phyloP scores from a whole-genome alignment of 2,888 invertebrate species.

The Hydropsyche betteni region DNA sequence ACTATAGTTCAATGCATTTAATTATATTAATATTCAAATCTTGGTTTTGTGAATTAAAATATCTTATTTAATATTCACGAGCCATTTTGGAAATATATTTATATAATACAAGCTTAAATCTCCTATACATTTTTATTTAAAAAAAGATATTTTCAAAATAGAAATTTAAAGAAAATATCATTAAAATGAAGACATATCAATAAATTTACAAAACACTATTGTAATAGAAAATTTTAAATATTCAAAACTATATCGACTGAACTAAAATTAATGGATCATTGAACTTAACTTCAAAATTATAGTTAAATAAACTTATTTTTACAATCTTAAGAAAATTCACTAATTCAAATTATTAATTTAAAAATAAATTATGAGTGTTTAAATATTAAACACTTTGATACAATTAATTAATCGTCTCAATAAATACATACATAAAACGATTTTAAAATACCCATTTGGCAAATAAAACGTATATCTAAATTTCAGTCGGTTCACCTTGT shows the following conservation, averaged over 20 bases:
- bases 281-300: too few relatives aligned
- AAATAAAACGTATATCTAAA: neutral
- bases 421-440: neutral
- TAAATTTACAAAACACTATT: neutral
- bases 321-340: neutral
- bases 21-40: too few relatives aligned
- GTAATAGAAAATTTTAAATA: neutral
- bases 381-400: conserved; percentile 7
- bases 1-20: too few relatives aligned
- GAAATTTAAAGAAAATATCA: too few relatives aligned
- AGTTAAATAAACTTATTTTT: too few relatives aligned
- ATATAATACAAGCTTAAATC: too few relatives aligned
- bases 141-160: too few relatives aligned
- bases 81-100: conserved; percentile 6
- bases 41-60: neutral
- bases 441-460: conserved; percentile 5
- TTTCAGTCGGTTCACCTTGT: conserved; percentile 27
- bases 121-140: too few relatives aligned
- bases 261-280: too few relatives aligned
- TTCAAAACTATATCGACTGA: neutral
- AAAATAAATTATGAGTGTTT: conserved; percentile 1
- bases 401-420: neutral
- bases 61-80: conserved; percentile 6
- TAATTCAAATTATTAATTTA: neutral
- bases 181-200: too few relatives aligned